phyloP scores from a whole-genome alignment of 2,797 vertebrate species.

The Cuculus canorus region DNA sequence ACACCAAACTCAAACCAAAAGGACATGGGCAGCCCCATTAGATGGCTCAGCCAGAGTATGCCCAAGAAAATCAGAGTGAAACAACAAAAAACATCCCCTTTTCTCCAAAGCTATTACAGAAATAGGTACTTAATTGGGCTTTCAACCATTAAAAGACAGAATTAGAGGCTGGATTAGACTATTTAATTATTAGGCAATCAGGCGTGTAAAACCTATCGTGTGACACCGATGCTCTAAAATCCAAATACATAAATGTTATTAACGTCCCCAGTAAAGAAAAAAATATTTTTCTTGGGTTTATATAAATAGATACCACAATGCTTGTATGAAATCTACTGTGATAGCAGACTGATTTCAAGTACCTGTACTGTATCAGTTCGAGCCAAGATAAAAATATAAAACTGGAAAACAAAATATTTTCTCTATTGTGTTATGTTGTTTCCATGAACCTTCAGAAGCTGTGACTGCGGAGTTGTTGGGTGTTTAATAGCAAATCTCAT shows the following conservation, averaged over 20 bases:
- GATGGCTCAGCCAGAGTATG: not conserved
- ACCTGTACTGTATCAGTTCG: not conserved
- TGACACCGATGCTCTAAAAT: not conserved
- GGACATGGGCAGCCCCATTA: not conserved
- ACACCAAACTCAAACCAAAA: not conserved
- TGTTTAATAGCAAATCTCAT: not conserved
- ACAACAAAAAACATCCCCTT: not conserved
- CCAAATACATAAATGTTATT: conserved; percentile 9
- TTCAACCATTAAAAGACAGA: conserved; percentile 22
- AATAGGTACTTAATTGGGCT: conserved; percentile 18
- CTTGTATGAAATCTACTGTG: not conserved
- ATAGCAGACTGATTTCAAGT: not conserved
- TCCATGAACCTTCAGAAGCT: conserved; percentile 11
- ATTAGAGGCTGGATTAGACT: conserved; percentile 26
- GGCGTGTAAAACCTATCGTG: not conserved
- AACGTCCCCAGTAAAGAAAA: not conserved
- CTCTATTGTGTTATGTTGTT: not conserved
- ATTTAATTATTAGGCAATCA: conserved; percentile 56
- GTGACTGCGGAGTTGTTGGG: not conserved
- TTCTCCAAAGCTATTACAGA: conserved; percentile 5
- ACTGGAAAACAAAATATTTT: not conserved
- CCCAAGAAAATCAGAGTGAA: not conserved
- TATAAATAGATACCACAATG: not conserved
- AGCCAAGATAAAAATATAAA: not conserved
- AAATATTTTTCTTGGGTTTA: not conserved